Base-by-base conservation (phyloP, 92 coral and sea anemone genomes). In the Chrysogorgia sp. region DNA sequence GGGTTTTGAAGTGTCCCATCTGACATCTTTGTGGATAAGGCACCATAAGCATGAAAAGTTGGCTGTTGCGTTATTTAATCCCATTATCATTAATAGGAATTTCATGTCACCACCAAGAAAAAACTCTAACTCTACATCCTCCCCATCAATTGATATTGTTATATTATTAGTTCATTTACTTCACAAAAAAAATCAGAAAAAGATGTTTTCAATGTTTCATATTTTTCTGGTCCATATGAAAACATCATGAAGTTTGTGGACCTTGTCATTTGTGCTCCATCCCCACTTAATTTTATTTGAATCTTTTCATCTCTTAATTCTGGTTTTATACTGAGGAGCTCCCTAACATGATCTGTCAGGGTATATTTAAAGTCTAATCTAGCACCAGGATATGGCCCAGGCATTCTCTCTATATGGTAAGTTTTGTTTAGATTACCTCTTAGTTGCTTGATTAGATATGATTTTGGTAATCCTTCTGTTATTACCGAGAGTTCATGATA, bases 11-110 rank as follows among this genome's bases (percentile, higher is more conserved):
- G 71, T 77, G 17, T 49, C 40, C 48, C 72, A 77, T n/a, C 92
- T 45, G 76, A 78, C 52, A 28, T 82, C 64, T 53, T 82, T 89
- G 74, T 85, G 90, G 9, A 85, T 55, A 34, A 53, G 63, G 30
- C 92, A 89, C 90, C 92, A 89, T 33, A 86, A 20, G 52, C 90
- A 89, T 9, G 90, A 86, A 74, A 77, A 82, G 58, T 78, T 34
- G 14, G 92, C 74, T 34, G 88, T 49, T 20, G 90, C 90, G 12
- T 40, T 22, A 20, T 33, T 67, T 21, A 82, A 0, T 0, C 86
- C 88, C 83, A 74, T 64, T 0, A 79, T 62, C 83, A 85, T 67
- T 0, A 74, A 35, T 5, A 86, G 77, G 28, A 82, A 89, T 53
- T 85, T 87, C 75, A 78, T 31, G 25, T 83, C 91, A 0, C 88